A percentile compares a stretch with the other conserved stretches of the same genome.
These are phyloP conservation scores for Hydrozoanthus gracilis DNA, from an alignment of 92 coral and sea anemone species.

Conservation along the genomic window DNA sequence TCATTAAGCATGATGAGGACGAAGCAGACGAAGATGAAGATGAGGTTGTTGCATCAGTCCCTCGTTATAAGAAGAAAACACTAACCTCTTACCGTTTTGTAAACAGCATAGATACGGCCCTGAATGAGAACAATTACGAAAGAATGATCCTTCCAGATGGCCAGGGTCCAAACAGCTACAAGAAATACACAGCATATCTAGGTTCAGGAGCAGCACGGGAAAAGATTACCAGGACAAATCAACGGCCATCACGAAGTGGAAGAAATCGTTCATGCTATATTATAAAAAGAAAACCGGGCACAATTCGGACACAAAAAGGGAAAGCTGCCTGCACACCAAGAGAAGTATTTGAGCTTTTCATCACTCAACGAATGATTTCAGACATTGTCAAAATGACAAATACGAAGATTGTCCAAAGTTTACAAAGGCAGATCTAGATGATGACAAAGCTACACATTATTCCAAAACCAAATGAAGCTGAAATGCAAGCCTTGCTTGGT, in stretches of 20 bases:
- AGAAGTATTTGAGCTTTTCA: background rate
- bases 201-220: background rate
- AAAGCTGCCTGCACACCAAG: background rate
- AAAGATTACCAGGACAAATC: background rate
- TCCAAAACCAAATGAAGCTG: background rate
- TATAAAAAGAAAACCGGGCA: background rate
- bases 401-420: background rate
- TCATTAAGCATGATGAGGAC: background rate
- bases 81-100: background rate
- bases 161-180: background rate
- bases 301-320: background rate
- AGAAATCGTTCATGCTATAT: background rate
- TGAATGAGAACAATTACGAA: background rate
- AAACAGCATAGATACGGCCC: background rate
- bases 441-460: background rate
- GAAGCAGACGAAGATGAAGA: constrained; percentile 9
- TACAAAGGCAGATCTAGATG: background rate
- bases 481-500: no score
- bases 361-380: background rate
- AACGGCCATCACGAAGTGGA: background rate
- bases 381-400: background rate
- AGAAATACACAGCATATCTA: constrained; percentile 1
- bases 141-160: background rate
- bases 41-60: background rate
- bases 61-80: background rate